These are phyloP conservation scores for Esox masquinongy DNA, from an alignment of 2,797 vertebrate genomes.

Conservation along the genomic window DNA sequence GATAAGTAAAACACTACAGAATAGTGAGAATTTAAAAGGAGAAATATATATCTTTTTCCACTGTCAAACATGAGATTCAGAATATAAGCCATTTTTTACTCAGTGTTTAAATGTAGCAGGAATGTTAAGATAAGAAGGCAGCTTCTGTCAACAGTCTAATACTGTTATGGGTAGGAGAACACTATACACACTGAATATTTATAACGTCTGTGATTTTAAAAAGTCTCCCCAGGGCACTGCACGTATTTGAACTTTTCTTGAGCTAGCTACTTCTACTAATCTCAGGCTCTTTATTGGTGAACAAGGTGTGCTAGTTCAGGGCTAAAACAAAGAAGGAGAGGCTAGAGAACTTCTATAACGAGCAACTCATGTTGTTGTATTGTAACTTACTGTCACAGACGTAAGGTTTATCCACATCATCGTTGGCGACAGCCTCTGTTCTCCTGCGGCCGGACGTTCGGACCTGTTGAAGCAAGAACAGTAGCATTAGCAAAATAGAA, in stretches of 20 bases:
- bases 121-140: background rate
- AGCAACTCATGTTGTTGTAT: slow-evolving; percentile 16
- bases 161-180: background rate
- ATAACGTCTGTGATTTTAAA: too few species aligned
- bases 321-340: slow-evolving; percentile 11
- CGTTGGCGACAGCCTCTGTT: slow-evolving; percentile 82
- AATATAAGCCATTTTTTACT: background rate
- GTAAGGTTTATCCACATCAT: slow-evolving; percentile 96
- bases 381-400: slow-evolving; percentile 96
- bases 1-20: background rate
- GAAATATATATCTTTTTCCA: background rate
- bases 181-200: too few species aligned
- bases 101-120: background rate
- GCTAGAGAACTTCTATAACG: background rate
- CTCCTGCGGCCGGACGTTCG: slow-evolving; percentile 88
- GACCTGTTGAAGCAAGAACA: slow-evolving; percentile 70
- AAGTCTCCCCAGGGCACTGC: too few species aligned
- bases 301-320: too few species aligned
- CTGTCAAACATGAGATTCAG: background rate
- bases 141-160: background rate
- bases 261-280: too few species aligned
- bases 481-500: background rate
- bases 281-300: too few species aligned
- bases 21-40: background rate
- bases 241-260: too few species aligned